These are phyloP conservation scores for Cheilosia vulpina DNA, from an alignment of 2,888 invertebrate species.

Conservation along the genomic window DNA sequence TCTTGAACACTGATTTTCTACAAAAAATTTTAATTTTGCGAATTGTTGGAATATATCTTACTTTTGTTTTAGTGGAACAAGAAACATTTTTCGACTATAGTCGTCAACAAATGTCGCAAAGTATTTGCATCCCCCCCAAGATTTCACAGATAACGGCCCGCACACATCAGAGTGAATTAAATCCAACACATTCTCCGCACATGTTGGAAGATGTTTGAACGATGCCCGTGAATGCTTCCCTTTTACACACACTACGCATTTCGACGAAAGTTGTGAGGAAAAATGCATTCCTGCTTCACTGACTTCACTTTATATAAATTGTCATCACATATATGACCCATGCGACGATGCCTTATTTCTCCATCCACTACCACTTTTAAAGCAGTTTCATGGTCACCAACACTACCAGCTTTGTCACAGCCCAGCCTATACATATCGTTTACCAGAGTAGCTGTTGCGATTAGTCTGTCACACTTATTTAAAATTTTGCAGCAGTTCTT, in stretches of 20 bases:
- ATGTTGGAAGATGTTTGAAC: constrained; percentile 65
- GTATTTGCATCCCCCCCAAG: constrained; percentile 79
- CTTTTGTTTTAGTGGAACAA: constrained; percentile 58
- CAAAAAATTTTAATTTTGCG: constrained; percentile 65
- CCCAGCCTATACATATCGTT: too few relatives aligned
- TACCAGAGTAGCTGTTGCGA: too few relatives aligned
- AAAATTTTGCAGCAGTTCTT: constrained; percentile 15
- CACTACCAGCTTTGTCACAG: too few relatives aligned
- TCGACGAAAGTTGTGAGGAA: not conserved
- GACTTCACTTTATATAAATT: constrained; percentile 39
- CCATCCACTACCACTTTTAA: constrained; percentile 3
- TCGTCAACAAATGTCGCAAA: constrained; percentile 81
- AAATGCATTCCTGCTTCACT: constrained; percentile 41
- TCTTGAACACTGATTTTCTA: constrained; percentile 33
- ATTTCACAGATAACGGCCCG: constrained; percentile 79
- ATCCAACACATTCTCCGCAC: constrained; percentile 76
- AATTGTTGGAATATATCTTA: constrained; percentile 52
- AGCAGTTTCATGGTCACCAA: too few relatives aligned
- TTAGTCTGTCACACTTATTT: constrained; percentile 7
- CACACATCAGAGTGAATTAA: constrained; percentile 80
- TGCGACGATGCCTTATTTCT: constrained; percentile 75
- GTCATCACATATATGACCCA: constrained; percentile 76
- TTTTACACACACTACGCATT: constrained; percentile 69
- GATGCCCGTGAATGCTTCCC: constrained; percentile 76
- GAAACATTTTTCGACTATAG: constrained; percentile 68